phyloP scores from a whole-genome alignment of 2,113 vertebrate genomes.

The Syrmaticus mikado region DNA sequence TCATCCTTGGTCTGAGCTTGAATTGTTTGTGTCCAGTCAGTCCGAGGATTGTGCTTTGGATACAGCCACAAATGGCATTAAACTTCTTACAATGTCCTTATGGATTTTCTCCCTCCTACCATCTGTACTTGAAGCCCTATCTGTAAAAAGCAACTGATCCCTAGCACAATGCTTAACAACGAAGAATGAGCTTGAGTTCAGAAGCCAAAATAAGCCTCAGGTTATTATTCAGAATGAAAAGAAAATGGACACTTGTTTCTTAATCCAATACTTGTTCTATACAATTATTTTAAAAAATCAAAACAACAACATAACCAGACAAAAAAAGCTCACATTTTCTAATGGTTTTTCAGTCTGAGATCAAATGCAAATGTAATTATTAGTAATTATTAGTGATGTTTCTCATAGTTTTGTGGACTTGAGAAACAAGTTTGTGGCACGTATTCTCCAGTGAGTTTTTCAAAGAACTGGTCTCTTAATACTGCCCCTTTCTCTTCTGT shows the following conservation, averaged over 20 bases:
- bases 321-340: neutral
- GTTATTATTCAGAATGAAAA: neutral
- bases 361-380: neutral
- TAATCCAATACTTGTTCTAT: neutral
- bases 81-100: neutral
- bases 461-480: neutral
- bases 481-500: neutral
- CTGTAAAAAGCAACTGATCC: neutral
- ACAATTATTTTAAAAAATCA: neutral
- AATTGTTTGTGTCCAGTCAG: neutral
- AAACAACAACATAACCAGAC: neutral
- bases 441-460: neutral
- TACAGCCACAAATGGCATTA: fast-evolving
- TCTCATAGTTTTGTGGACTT: neutral
- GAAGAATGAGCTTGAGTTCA: neutral
- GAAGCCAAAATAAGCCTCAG: neutral
- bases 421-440: neutral
- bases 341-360: neutral
- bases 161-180: neutral
- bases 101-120: neutral
- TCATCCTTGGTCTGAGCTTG: neutral
- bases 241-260: neutral
- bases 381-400: neutral
- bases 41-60: neutral
- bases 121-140: fast-evolving